Percentiles rank a stretch among this genome's conserved stretches.
Conservation (phyloP, 2,113 vertebrate genomes). For the Aptenodytes forsteri region DNA sequence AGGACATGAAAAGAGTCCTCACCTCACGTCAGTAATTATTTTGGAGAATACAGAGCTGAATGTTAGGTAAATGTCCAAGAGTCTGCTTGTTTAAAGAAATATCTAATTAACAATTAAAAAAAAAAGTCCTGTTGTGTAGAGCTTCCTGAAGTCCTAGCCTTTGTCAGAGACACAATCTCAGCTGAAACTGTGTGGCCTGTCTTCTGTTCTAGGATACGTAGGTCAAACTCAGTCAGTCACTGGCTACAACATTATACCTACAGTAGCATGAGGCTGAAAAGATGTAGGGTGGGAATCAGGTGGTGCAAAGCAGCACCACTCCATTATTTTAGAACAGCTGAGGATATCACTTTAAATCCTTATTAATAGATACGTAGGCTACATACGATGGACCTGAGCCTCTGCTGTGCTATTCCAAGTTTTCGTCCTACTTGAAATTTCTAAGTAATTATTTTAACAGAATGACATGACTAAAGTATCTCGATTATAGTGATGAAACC, state of each 20-base stretch:
- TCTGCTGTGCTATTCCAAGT: background rate
- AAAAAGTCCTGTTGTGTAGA: background rate
- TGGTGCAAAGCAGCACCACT: background rate
- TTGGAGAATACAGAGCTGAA: background rate
- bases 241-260: background rate
- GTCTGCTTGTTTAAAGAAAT: background rate
- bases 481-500: background rate
- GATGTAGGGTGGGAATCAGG: background rate
- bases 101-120: background rate
- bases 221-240: background rate
- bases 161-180: background rate
- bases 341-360: background rate
- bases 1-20: background rate
- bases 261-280: background rate
- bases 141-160: background rate
- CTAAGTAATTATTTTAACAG: background rate
- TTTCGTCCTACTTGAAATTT: background rate
- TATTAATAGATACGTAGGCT: background rate
- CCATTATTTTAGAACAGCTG: background rate
- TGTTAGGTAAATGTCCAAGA: background rate
- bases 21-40: background rate
- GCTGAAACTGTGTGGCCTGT: background rate
- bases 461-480: background rate
- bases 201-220: background rate
- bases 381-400: background rate